Evolutionary conservation across 2,113 vertebrate species (phyloP), one percentile per base, ranked within the genome.

Genomic region (Phaetusa simplex): DNA sequence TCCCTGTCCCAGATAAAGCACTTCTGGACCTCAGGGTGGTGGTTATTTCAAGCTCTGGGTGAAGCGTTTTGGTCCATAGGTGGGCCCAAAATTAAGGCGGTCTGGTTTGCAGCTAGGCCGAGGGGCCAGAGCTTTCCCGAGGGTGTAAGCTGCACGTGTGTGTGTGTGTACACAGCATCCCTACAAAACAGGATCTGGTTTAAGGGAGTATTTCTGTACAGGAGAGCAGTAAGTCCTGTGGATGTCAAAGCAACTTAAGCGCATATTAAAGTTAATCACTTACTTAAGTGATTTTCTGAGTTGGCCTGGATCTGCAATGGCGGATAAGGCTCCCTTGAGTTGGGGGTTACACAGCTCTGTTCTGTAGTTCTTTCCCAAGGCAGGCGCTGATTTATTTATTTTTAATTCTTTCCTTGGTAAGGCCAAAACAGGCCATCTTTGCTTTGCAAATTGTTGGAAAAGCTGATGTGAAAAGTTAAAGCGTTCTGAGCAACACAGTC

Each of bases 201-300:
- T 96, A 95, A 79, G 88, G 36, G 73, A 79, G 58, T 96, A 87
- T 95, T 96, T 96, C 77, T 94, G 88, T 94, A 47, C 65, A 65
- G 78, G 45, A 93, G 61, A 95, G 66, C 38, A 50, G 0, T 95
- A 87, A 94, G 58, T 83, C 45, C 55, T 72, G 12, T 3, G 17
- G 86, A 94, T 95, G 81, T 91, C 89, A 89, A 92, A 87, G 58
- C 62, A 93, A 96, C 82, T 88, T 95, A 94, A 96, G 77, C 15
- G 1, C 11, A 8, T 80, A 72, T 94, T 95, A 55, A 69, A 92
- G 91, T 64, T 96, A 97, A 96, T 96, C 91, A 36, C 12, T 26
- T 87, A 62, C 84, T 95, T 95, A 95, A 88, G 82, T 90, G 95
- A 92, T 96, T 95, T 90, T 87, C 78, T 71, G 89, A 76, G 40